Evolutionary conservation across 2,888 invertebrate species (phyloP).

Genomic region (Ligdia adustata): DNA sequence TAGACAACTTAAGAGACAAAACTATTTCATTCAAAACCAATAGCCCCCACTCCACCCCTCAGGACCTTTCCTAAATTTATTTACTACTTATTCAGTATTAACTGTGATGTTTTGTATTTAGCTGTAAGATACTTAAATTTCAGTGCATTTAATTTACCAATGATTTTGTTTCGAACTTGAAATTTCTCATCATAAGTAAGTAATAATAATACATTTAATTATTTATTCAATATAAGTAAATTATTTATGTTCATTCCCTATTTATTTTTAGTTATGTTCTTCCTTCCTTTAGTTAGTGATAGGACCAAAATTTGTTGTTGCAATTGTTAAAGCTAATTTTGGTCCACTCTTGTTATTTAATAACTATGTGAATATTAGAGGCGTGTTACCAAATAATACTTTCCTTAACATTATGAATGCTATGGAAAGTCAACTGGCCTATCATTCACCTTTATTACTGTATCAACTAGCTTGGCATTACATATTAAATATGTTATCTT

Average conservation of each 20-base stretch:
- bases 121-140: slow-evolving; percentile 65
- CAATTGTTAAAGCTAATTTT: not conserved
- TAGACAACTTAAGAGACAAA: slow-evolving; percentile 86
- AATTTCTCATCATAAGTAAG: slow-evolving; percentile 32
- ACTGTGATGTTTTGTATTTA: slow-evolving; percentile 79
- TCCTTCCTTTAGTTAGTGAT: not conserved
- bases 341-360: slow-evolving; percentile 9
- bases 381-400: slow-evolving; percentile 21
- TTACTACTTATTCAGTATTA: slow-evolving; percentile 76
- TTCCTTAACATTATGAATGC: slow-evolving; percentile 23
- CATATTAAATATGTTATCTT: not conserved
- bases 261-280: slow-evolving; percentile 16
- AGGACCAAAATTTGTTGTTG: slow-evolving; percentile 2
- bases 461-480: not conserved
- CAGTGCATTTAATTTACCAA: slow-evolving; percentile 80
- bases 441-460: not conserved
- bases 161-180: slow-evolving; percentile 53
- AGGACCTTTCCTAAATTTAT: slow-evolving; percentile 53
- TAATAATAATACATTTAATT: slow-evolving; percentile 20
- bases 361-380: slow-evolving; percentile 16
- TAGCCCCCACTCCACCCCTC: slow-evolving; percentile 35
- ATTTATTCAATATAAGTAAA: slow-evolving; percentile 29
- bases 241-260: slow-evolving; percentile 19
- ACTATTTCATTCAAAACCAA: slow-evolving; percentile 76
- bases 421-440: slow-evolving; percentile 10